Conservation (phyloP, 2,888 invertebrate species). For the Pegoplata infirma region DNA sequence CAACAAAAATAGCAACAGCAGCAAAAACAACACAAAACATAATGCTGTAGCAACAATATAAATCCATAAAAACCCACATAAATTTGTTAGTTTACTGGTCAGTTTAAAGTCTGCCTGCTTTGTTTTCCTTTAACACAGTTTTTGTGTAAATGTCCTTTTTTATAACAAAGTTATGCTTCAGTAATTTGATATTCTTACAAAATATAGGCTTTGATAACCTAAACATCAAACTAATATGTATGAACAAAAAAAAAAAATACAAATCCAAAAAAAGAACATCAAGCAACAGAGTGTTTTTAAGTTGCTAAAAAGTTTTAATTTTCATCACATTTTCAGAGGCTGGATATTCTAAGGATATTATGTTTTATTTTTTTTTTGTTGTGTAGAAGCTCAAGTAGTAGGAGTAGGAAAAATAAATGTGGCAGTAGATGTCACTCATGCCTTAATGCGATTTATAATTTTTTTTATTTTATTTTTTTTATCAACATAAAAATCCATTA, state of each 20-base stretch:
- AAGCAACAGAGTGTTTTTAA: neutral
- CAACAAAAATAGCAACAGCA: slow-evolving; percentile 12
- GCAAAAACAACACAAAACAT: slow-evolving; percentile 10
- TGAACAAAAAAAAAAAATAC: neutral
- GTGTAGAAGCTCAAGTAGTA: neutral
- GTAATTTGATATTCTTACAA: slow-evolving; percentile 29
- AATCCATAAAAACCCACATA: slow-evolving; percentile 40
- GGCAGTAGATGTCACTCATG: slow-evolving; percentile 22
- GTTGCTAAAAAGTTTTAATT: slow-evolving; percentile 46
- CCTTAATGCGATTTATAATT: slow-evolving; percentile 67
- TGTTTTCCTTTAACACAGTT: neutral
- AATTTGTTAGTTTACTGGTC: slow-evolving; percentile 50
- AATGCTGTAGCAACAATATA: neutral
- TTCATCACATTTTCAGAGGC: slow-evolving; percentile 27
- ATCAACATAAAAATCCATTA: slow-evolving; percentile 72
- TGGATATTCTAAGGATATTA: neutral
- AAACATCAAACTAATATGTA: slow-evolving; percentile 22
- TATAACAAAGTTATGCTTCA: slow-evolving; percentile 43
- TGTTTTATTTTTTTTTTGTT: slow-evolving; percentile 11
- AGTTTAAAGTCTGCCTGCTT: slow-evolving; percentile 2
- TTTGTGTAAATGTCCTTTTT: slow-evolving; percentile 14
- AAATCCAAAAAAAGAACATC: slow-evolving; percentile 2
- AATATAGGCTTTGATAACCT: neutral
- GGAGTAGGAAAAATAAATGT: neutral
- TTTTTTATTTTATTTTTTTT: too few relatives aligned